Evolutionary conservation across 1,140 invertebrate species (phyloP), one percentile per base, ranked within the genome.

Genomic region (Gryllus bimaculatus): DNA sequence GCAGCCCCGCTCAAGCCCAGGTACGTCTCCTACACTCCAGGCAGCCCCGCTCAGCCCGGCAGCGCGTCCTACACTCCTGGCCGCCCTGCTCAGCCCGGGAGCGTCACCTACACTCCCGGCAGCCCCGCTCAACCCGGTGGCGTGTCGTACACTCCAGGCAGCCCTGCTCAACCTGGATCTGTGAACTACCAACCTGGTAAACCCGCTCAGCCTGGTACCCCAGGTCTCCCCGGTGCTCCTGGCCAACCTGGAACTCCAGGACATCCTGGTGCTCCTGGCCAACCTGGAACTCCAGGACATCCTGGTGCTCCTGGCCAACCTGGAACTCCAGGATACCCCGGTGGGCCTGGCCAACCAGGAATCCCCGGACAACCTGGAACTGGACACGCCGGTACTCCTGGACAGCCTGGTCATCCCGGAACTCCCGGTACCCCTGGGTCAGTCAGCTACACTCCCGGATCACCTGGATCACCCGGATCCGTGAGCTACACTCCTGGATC

Each of bases 71-170:
- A 86, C 76, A 86, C 86, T 73, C 79, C 78, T 4, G 85, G 85
- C 48, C 85, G 85, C 18, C 86, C 86, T 54, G 85, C 86, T 79
- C 86, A 87, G 18, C 83, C 84, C 79, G 85, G 85, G 66, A 86
- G 86, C 77, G 85, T 85, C 26, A 85, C 83, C 39, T 85, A 85
- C 79, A 79, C 85, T 26, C 86, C 86, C 49, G 81, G 84, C 18
- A 82, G 83, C 8, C 85, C 84, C 79, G 84, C 82, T 20, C 82
- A 79, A 21, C 82, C 84, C 8, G 77, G 81, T 15, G 82, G 82
- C 18, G 54, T 66, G 18, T 13, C 10, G 2, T 66, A 66, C 54
- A 10, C 13, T n/a, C 76, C 78, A 21, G 76, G 82, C 12, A 75
- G 47, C 26, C 73, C 15, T 73, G 75, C 12, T 74, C 80, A 77